A percentile compares a stretch with the other conserved stretches of the same genome.
phyloP scores from a whole-genome alignment of 2,797 vertebrate genomes.

The Bucorvus abyssinicus region DNA sequence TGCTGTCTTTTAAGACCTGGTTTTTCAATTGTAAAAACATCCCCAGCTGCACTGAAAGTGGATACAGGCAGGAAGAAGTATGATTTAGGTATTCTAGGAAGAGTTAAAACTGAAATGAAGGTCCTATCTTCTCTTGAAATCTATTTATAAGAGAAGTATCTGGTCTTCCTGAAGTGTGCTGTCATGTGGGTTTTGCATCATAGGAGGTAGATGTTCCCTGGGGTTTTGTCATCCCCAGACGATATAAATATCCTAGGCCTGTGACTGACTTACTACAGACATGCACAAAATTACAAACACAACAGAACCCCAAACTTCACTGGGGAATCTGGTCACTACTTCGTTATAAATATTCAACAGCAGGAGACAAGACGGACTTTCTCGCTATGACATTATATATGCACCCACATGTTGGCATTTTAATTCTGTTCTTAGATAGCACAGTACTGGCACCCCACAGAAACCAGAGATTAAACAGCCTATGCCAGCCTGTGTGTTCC shows the following conservation, averaged over 20 bases:
- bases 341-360: neutral
- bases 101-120: neutral
- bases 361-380: constrained; percentile 7
- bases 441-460: neutral
- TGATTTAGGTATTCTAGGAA: neutral
- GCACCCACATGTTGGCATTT: neutral
- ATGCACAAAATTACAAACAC: neutral
- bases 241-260: neutral
- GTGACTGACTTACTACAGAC: neutral
- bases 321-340: neutral
- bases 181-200: neutral
- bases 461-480: neutral
- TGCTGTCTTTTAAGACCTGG: neutral
- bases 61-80: neutral
- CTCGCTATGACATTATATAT: neutral
- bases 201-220: neutral
- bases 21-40: neutral
- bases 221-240: neutral
- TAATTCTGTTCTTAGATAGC: neutral
- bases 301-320: neutral
- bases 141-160: neutral
- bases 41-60: neutral
- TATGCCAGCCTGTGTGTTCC: neutral
- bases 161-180: neutral
- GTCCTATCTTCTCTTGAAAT: neutral